Conservation (phyloP, 2,888 invertebrate genomes). For the Marronus borbonicus region DNA sequence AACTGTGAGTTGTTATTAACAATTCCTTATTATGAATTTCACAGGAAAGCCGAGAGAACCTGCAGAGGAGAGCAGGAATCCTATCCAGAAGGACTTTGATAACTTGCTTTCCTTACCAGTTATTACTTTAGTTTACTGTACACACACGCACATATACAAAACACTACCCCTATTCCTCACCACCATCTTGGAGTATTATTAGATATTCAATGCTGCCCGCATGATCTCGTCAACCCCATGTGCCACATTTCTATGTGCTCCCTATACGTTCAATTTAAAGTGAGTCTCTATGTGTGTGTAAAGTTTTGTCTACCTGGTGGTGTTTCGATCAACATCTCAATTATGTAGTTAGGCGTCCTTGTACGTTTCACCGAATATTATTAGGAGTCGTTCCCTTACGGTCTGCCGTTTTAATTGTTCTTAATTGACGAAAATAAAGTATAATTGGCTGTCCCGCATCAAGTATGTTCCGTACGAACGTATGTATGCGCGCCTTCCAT, state of each 20-base stretch:
- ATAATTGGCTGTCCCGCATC: conserved; percentile 47
- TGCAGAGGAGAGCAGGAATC: too few species aligned
- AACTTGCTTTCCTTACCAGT: background rate
- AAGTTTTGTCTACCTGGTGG: conserved; percentile 39
- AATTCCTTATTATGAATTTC: too few species aligned
- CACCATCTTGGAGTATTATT: conserved; percentile 14
- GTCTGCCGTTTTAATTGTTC: conserved; percentile 46
- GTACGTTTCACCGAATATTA: conserved; percentile 20
- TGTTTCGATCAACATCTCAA: conserved; percentile 40
- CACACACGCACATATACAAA: conserved; percentile 8
- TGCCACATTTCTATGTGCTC: conserved; percentile 18
- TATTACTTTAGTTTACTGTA: background rate
- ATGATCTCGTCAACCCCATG: conserved; percentile 24
- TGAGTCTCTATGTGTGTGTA: background rate
- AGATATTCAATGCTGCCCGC: conserved; percentile 36
- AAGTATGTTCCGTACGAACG: conserved; percentile 2
- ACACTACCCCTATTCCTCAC: conserved; percentile 32
- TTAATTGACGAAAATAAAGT: conserved; percentile 50
- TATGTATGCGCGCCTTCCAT: conserved; percentile 21
- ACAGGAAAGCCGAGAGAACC: too few species aligned
- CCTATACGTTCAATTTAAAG: conserved; percentile 6
- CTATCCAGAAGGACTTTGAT: too few species aligned
- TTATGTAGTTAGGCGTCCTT: conserved; percentile 17
- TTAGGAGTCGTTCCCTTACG: conserved; percentile 18
- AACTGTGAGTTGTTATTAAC: too few species aligned